Evolutionary conservation across 2,888 invertebrate genomes (phyloP).

Genomic region (Abscondita cerata): DNA sequence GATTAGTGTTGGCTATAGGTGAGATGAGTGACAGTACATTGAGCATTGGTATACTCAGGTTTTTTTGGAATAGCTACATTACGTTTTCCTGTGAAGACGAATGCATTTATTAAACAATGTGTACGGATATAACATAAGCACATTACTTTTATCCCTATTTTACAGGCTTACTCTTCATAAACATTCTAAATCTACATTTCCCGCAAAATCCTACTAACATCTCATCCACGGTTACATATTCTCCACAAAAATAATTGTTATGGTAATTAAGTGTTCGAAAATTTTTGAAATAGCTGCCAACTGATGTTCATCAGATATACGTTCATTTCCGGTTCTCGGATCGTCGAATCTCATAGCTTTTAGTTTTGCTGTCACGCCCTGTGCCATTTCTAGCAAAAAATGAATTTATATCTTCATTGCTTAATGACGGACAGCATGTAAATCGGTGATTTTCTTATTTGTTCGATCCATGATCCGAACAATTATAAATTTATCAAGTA

Average conservation of each 20-base stretch:
- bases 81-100: no score
- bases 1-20: background rate
- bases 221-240: background rate
- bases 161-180: background rate
- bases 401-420: slow-evolving; percentile 1
- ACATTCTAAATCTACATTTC: background rate
- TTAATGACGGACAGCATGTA: background rate
- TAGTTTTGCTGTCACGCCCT: background rate
- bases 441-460: background rate
- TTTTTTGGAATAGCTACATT: no score
- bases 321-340: background rate
- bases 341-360: background rate
- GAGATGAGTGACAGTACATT: background rate
- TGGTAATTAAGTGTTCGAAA: background rate
- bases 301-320: background rate
- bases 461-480: background rate
- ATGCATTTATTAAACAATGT: no score
- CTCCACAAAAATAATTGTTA: slow-evolving; percentile 2
- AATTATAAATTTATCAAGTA: background rate
- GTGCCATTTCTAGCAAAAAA: background rate
- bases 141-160: background rate
- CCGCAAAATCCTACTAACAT: background rate
- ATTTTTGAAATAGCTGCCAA: background rate
- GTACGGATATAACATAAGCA: no score
- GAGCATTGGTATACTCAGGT: background rate